These are phyloP conservation scores for Prunella fulvescens DNA, from an alignment of 2,113 vertebrate species.

Conservation along the genomic window DNA sequence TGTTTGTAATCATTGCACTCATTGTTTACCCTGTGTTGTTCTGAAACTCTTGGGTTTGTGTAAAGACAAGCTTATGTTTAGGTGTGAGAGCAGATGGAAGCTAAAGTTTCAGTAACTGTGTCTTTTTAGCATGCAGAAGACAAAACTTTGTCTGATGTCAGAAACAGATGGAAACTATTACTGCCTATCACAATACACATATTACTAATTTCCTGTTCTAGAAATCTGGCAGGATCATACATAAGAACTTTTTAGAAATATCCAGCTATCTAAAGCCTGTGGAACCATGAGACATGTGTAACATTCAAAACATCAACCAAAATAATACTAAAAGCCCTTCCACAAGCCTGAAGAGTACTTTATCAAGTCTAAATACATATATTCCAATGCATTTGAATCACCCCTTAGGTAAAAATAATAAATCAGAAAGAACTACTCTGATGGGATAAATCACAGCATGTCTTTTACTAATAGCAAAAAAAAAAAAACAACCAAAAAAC, in stretches of 20 bases:
- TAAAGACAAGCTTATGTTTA: not conserved
- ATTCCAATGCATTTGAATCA: not conserved
- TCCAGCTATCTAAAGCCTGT: not conserved
- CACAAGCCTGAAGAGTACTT: not conserved
- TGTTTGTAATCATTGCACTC: not conserved
- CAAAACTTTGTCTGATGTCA: not conserved
- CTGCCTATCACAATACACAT: not conserved
- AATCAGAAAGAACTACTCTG: not conserved
- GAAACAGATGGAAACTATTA: not conserved
- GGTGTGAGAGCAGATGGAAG: slow-evolving; percentile 18
- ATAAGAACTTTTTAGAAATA: not conserved
- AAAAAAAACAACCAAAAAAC: not conserved
- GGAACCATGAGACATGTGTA: rapidly evolving
- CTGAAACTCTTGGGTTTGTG: not conserved
- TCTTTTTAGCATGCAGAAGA: not conserved
- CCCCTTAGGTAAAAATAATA: not conserved
- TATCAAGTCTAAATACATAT: not conserved
- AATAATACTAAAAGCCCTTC: not conserved
- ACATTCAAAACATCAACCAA: not conserved
- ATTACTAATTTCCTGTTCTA: not conserved
- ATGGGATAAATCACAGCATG: not conserved
- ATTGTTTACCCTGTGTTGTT: not conserved
- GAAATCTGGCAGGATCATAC: not conserved
- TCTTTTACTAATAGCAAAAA: not conserved
- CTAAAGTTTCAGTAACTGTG: not conserved